These are phyloP conservation scores for Metopolophium dirhodum DNA, from an alignment of 1,140 invertebrate genomes.

Conservation along the genomic window DNA sequence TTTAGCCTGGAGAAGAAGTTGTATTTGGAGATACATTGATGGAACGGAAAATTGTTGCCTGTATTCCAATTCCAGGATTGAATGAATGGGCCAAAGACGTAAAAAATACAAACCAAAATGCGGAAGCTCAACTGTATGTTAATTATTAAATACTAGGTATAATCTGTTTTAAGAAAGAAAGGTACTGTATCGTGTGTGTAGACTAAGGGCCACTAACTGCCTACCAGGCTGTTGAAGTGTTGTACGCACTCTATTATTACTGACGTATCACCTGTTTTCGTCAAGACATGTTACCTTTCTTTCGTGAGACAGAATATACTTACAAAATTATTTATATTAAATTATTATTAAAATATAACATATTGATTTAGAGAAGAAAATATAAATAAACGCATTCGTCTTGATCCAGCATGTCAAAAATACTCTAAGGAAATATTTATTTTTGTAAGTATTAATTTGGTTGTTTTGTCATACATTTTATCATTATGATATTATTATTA, in stretches of 20 bases:
- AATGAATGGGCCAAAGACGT: slow-evolving; percentile 79
- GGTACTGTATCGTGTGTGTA: no score
- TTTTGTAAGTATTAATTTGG: slow-evolving; percentile 38
- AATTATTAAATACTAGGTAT: not conserved
- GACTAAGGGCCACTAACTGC: no score
- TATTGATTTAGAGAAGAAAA: slow-evolving; percentile 15
- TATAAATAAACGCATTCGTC: not conserved
- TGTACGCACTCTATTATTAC: no score
- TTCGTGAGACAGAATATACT: not conserved
- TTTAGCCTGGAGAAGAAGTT: slow-evolving; percentile 70
- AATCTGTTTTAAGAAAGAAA: not conserved
- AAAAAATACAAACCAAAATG: slow-evolving; percentile 46
- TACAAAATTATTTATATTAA: not conserved
- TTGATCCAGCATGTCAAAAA: slow-evolving; percentile 9
- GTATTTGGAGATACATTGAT: slow-evolving; percentile 68
- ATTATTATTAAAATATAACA: not conserved
- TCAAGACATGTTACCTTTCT: no score
- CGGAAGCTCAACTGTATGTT: slow-evolving; percentile 20
- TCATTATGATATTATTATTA: not conserved
- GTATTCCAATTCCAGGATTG: slow-evolving; percentile 82
- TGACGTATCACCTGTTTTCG: no score
- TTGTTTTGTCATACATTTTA: not conserved
- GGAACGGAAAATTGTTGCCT: slow-evolving; percentile 78
- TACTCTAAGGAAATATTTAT: slow-evolving; percentile 21
- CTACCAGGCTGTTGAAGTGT: no score